Evolutionary conservation across 92 coral and sea anemone species (phyloP), one percentile per base, ranked within the genome.

Genomic region (Blastomussa wellsi): DNA sequence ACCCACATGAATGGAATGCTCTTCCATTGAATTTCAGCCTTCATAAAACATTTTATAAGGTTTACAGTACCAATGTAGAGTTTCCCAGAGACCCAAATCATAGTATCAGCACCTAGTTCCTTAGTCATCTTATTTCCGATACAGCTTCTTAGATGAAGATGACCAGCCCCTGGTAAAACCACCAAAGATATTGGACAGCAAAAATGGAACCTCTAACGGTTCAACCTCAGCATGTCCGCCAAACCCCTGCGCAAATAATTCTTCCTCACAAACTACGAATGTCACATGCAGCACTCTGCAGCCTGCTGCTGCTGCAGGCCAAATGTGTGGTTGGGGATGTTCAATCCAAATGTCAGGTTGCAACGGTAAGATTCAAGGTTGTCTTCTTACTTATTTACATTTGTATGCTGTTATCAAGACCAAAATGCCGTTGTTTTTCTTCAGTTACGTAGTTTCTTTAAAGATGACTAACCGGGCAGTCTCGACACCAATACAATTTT

Each of bases 91-190:
- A n/a, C n/a, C n/a, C n/a, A n/a, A n/a, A n/a, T n/a, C 28, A 35
- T 7, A 16, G 0, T 44, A 13, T 3, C n/a, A 35, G 12, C 7
- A 17, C 41, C 38, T 64, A 42, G n/a, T n/a, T n/a, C n/a, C n/a
- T n/a, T n/a, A n/a, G 48, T 7, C 20, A 16, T 79, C 15, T 67
- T 17, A 11, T 79, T 41, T 37, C 60, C 72, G 69, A 24, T 48
- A 29, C 57, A 83, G 87, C 64, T 83, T 83, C 10, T 60, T 83
- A 20, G 87, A 83, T 42, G 62, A 59, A 3, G 87, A 83, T 29
- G 87, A 69, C 4, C 72, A 83, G 28, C 48, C 77, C 6, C 80
- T 83, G 73, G 80, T 83, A 51, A 72, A 82, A 52, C 86, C 86
- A 82, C 69, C 70, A 35, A 72, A 53, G 60, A 20, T 28, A 14